These are phyloP conservation scores for Oscheius myriophilus DNA, from an alignment of 2,888 invertebrate species.

Conservation along the genomic window DNA sequence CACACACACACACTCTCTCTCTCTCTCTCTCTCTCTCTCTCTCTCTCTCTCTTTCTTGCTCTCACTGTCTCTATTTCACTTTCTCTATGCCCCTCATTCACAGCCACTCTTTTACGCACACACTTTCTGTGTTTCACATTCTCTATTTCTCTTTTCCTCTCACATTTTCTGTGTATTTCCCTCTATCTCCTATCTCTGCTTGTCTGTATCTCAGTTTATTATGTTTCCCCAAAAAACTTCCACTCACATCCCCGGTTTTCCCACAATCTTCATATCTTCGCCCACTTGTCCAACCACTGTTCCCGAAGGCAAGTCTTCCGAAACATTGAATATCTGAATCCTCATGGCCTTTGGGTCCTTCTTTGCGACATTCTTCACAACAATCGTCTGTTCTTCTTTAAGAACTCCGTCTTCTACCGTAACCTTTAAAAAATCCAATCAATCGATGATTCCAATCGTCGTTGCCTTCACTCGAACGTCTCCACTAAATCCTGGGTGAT, in stretches of 20 bases:
- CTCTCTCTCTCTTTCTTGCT: too few species aligned
- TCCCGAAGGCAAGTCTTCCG: constrained; percentile 26
- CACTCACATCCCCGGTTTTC: constrained; percentile 25
- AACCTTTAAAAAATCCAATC: not conserved
- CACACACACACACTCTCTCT: too few species aligned
- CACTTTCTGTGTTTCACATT: too few species aligned
- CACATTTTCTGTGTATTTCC: too few species aligned
- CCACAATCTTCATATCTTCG: constrained; percentile 15
- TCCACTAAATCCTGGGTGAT: constrained; percentile 18
- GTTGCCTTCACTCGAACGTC: constrained; percentile 26
- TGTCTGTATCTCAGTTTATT: too few species aligned
- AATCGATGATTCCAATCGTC: not conserved
- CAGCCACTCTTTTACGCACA: too few species aligned
- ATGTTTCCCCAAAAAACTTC: too few species aligned
- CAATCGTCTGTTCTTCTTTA: constrained; percentile 2
- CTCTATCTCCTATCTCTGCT: too few species aligned
- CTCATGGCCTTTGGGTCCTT: not conserved
- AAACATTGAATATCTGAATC: constrained; percentile 3
- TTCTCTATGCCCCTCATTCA: too few species aligned
- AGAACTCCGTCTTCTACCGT: not conserved
- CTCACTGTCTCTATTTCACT: too few species aligned
- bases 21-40: too few species aligned
- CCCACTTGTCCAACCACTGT: constrained; percentile 18
- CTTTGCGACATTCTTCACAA: not conserved
- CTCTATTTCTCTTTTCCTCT: too few species aligned